Base-by-base conservation (phyloP, 2,888 invertebrate genomes). In the Netelia virgata region DNA sequence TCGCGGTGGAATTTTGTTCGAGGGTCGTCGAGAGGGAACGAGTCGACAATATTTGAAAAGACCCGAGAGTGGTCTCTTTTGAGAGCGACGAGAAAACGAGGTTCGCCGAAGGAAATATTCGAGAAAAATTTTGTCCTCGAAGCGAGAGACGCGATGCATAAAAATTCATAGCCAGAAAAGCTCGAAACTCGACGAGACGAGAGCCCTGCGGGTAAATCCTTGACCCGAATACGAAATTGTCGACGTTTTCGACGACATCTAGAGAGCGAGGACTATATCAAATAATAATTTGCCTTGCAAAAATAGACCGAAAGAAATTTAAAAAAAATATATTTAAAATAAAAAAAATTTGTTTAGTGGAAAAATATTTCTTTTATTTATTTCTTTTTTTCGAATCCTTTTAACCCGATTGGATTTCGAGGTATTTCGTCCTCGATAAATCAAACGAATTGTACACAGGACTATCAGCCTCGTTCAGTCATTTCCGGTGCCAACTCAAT, bases 191-290 rank as follows among this genome's bases (percentile, higher is more conserved):
- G 18, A n/a, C 5, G 57, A 57, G 18, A n/a, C 5, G 57, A 57
- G 57, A 20, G 18, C 57, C 9, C 57, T 16, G 53, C 14, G 16
- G n/a, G 36, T 36, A 50, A 50, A 72, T 72, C 83, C 80, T 83
- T 83, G 83, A 83, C 83, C 83, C 80, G 80, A 80, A 80, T 83
- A 79, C 74, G 74, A 79, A 28, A 69, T 59, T 57, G 47, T 20
- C 36, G 70, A 59, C 63, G 68, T 83, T 83, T 57, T 68, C 2
- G n/a, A 1, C 43, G n/a, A 14, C 16, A 3, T 16, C 28, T 50
- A 23, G 50, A 64, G 41, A 64, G 50, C 68, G 14, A 57, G 64
- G 63, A 47, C 55, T 41, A 59, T 28, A 28, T 43, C 50, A 20
- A 61, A 74, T 64, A 78, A 69, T 61, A 82, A 72, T 77, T 78